Evolutionary conservation across 2,797 vertebrate species (phyloP), one percentile per base, ranked within the genome.

Genomic region (Pangasius mekongensis): DNA sequence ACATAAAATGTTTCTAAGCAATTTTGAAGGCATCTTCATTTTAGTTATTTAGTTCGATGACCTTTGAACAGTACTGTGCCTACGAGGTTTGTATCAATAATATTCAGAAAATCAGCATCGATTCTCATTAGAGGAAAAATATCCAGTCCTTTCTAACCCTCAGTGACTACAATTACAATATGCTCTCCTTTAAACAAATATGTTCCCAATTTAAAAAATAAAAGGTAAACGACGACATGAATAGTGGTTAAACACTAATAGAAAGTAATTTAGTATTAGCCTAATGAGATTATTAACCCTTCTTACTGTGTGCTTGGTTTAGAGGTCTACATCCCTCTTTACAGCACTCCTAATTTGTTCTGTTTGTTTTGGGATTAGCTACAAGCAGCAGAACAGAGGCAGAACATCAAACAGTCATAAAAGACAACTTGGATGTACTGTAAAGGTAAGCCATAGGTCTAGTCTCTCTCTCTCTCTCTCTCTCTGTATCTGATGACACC

Each of bases 321-420:
- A 30, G 18, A 24, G 47, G 47, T 33, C 64, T 27, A n/a, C 54
- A 64, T 60, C 24, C 49, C 10, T 27, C 39, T 69, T 85, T 88
- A 47, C 60, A 78, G 47, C 33, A 8, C 81, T 78, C 24, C 54
- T 81, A 43, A 86, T 86, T 64, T 76, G 33, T 86, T 66, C 77
- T 49, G 56, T 86, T 74, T 86, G 84, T 39, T 73, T 83, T 54
- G 49, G 84, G 30, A 74, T 33, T 67, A 87, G 76, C 22, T 24
- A 74, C 84, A 80, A 84, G 64, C 83, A 74, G 56, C 33, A 64
- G 83, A 78, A 85, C 83, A 78, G 14, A 66, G 82, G 11, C 83
- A 85, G 87, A 86, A 89, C 76, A 89, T 64, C 49, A 89, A 83
- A 86, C 71, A 86, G 80, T 84, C 16, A 82, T 89, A 89, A 89